Conservation (phyloP, 2,888 invertebrate genomes). For the Eumacrocentrus americanus region DNA sequence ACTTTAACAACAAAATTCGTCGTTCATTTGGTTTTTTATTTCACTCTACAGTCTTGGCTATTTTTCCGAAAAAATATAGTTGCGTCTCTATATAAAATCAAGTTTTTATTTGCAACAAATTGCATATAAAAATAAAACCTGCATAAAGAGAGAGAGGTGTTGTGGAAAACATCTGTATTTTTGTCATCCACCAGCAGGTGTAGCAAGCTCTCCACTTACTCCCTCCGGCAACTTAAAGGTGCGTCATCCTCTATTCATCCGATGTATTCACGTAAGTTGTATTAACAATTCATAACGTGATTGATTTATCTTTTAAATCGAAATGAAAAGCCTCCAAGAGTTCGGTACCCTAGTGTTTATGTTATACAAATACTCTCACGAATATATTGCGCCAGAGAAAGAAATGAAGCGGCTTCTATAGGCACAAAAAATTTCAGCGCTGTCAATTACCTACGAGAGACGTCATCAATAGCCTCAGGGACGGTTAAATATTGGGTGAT, state of each 20-base stretch:
- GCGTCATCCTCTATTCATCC: not conserved
- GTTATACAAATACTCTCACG: not conserved
- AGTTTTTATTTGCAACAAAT: conserved; percentile 15
- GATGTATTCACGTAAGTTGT: no score
- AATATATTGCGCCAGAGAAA: not conserved
- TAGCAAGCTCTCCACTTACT: not conserved
- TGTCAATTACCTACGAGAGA: not conserved
- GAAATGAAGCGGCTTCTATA: not conserved
- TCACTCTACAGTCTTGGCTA: not conserved
- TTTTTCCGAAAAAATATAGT: no score
- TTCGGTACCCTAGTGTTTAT: not conserved
- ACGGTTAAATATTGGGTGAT: not conserved
- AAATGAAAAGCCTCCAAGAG: not conserved
- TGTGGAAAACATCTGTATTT: not conserved
- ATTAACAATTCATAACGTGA: no score
- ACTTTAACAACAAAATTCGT: not conserved
- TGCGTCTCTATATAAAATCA: no score
- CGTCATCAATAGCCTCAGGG: not conserved
- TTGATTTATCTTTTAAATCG: not conserved
- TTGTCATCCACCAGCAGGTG: conserved; percentile 4
- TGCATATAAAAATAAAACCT: conserved; percentile 10
- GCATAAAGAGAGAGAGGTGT: not conserved
- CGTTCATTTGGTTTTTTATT: no score
- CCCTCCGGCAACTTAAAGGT: not conserved
- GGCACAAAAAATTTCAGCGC: not conserved